Percentiles rank a stretch among this genome's conserved stretches.
phyloP scores from a whole-genome alignment of 2,113 vertebrate genomes.

The Bubo blakistoni region DNA sequence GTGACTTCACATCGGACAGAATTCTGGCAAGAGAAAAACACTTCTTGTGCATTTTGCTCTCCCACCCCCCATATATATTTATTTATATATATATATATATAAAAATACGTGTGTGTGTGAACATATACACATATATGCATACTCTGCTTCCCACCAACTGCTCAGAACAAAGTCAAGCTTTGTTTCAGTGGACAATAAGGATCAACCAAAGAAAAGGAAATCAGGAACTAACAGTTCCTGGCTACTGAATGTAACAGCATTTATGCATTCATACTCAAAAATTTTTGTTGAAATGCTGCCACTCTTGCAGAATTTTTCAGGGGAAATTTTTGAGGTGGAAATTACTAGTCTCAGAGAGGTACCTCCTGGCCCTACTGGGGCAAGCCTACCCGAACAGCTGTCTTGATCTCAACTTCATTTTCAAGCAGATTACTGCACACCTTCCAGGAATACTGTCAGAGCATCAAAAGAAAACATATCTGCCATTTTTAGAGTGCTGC shows the following conservation, averaged over 20 bases:
- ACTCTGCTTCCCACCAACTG: neutral
- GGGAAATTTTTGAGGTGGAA: neutral
- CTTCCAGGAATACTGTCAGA: neutral
- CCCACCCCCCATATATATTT: neutral
- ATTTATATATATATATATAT: neutral
- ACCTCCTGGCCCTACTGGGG: neutral
- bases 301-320: neutral
- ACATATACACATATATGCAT: neutral
- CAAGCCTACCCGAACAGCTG: neutral
- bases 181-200: neutral
- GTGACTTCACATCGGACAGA: neutral
- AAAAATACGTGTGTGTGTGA: neutral
- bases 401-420: neutral
- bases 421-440: neutral
- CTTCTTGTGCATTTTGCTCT: neutral
- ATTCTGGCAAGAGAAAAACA: neutral
- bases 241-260: neutral
- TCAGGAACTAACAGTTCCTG: neutral
- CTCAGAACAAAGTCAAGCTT: neutral
- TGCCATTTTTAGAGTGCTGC: neutral
- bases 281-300: neutral
- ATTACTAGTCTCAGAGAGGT: neutral
- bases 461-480: neutral
- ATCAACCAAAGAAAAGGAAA: neutral
- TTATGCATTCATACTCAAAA: neutral